A percentile compares a stretch with the other conserved stretches of the same genome.
Evolutionary conservation across 1,140 invertebrate species (phyloP).

Genomic region (Dendroctonus valens): DNA sequence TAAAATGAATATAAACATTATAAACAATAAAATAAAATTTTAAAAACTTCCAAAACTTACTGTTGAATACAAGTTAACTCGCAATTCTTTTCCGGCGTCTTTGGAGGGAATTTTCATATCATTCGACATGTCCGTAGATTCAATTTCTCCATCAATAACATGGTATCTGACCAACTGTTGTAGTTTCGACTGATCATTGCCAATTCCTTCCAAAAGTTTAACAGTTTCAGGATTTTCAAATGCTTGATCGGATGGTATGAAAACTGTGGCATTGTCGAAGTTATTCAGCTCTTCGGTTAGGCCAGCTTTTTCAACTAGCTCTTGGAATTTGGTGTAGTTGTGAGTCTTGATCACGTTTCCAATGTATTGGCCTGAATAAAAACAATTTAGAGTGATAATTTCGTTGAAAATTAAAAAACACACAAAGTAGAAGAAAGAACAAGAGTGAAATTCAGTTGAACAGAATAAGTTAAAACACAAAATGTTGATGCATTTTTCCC

Average conservation of each 20-base stretch:
- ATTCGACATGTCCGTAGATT: constrained; percentile 56
- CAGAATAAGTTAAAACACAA: no score
- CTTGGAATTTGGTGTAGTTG: constrained; percentile 55
- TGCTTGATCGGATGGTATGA: constrained; percentile 64
- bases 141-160: constrained; percentile 53
- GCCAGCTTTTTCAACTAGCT: constrained; percentile 55
- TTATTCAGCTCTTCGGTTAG: constrained; percentile 58
- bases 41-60: constrained; percentile 41
- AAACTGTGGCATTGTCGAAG: constrained; percentile 60
- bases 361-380: constrained; percentile 49
- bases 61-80: constrained; percentile 60
- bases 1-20: constrained; percentile 32
- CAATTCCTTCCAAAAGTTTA: constrained; percentile 49
- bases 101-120: constrained; percentile 52
- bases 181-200: constrained; percentile 52
- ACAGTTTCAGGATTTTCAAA: constrained; percentile 52
- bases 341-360: constrained; percentile 51
- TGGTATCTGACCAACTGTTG: constrained; percentile 60
- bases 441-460: not conserved
- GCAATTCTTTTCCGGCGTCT: constrained; percentile 50
- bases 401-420: not conserved
- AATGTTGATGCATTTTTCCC: not conserved
- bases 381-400: not conserved
- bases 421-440: not conserved
- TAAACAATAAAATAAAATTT: not conserved